Conservation (phyloP, 2,113 vertebrate genomes). For the Orientallactaga bullata region DNA sequence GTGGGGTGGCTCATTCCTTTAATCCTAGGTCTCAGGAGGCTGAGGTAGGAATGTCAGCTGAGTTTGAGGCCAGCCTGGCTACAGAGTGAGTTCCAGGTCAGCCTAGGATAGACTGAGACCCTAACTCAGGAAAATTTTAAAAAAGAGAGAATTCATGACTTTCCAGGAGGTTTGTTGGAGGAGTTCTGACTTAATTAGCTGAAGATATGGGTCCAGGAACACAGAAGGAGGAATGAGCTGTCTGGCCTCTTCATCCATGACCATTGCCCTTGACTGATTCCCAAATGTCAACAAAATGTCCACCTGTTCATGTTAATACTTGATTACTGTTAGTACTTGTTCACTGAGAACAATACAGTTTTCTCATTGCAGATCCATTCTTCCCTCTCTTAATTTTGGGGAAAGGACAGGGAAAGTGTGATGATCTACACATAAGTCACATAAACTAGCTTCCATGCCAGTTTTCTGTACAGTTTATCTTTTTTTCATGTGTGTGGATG, state of each 20-base stretch:
- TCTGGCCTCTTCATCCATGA: neutral
- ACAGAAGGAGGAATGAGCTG: neutral
- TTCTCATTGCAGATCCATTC: neutral
- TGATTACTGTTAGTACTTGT: neutral
- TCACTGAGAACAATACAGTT: neutral
- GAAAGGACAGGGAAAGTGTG: neutral
- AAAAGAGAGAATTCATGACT: neutral
- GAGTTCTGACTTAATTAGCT: neutral
- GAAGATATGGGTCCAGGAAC: neutral
- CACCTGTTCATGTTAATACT: neutral
- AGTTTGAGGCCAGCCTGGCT: too few species aligned
- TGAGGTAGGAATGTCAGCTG: too few species aligned
- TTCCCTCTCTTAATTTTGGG: neutral
- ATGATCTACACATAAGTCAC: neutral
- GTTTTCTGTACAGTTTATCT: slow-evolving; percentile 66
- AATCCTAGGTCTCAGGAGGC: too few species aligned
- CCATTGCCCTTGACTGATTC: neutral
- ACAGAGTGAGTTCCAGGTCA: too few species aligned
- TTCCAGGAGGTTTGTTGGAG: neutral
- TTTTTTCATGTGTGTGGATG: neutral
- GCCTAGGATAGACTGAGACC: too few species aligned
- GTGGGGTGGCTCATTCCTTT: too few species aligned
- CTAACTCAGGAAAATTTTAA: too few species aligned
- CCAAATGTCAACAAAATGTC: neutral
- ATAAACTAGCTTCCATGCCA: slow-evolving; percentile 9